phyloP scores from a whole-genome alignment of 2,113 vertebrate species.

The Dicerorhinus sumatrensis region DNA sequence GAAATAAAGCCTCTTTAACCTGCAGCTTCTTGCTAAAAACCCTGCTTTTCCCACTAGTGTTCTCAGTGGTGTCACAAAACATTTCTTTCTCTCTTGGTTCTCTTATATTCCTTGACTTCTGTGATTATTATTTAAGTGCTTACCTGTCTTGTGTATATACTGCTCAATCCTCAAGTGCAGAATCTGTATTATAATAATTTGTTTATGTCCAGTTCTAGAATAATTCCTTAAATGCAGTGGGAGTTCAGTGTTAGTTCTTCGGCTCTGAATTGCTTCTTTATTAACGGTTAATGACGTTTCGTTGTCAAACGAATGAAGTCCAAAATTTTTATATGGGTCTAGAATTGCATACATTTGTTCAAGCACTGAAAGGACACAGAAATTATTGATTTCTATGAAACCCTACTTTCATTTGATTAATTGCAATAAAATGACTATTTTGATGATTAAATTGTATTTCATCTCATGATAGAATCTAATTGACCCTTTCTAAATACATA shows the following conservation, averaged over 20 bases:
- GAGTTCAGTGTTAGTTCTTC: background rate
- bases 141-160: background rate
- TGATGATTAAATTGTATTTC: background rate
- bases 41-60: background rate
- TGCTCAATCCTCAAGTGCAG: background rate
- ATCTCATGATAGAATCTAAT: background rate
- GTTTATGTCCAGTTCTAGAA: background rate
- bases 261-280: background rate
- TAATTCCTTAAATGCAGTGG: background rate
- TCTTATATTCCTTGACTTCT: background rate
- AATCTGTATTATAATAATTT: background rate
- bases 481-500: background rate
- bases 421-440: background rate
- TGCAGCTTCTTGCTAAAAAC: background rate
- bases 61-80: background rate
- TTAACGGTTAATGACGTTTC: background rate
- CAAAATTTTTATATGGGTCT: background rate
- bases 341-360: background rate
- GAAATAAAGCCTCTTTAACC: background rate
- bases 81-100: background rate
- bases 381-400: background rate
- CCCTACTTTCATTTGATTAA: background rate
- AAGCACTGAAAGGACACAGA: background rate
- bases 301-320: background rate
- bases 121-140: background rate